Conservation (phyloP, 37 sponge, comb jelly and placozoan species). For the Corticium candelabrum region DNA sequence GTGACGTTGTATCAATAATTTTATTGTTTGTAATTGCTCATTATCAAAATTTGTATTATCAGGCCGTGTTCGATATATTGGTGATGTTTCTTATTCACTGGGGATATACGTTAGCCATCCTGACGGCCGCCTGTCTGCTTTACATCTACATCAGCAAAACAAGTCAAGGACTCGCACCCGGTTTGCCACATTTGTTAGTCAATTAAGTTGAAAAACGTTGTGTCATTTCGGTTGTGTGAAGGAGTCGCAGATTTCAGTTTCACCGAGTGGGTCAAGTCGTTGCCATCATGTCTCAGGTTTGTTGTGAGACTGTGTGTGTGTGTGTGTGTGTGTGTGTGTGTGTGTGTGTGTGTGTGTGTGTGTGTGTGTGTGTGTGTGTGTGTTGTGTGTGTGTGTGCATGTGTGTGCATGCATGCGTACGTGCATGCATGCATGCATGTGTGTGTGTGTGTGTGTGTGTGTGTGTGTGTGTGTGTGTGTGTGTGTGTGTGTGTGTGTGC, state of each 20-base stretch:
- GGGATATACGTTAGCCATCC: slow-evolving; percentile 18
- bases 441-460: neutral
- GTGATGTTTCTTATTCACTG: slow-evolving; percentile 37
- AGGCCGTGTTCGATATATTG: neutral
- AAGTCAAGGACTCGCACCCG: slow-evolving; percentile 28
- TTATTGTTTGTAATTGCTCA: too few relatives aligned
- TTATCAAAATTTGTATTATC: too few relatives aligned
- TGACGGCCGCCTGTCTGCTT: slow-evolving; percentile 15
- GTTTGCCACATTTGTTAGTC: too few relatives aligned
- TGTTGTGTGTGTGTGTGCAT: too few relatives aligned
- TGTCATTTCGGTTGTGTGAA: too few relatives aligned
- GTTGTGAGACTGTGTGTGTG: neutral
- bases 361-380: neutral
- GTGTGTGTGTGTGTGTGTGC: slow-evolving; percentile 13
- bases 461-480: slow-evolving; percentile 12
- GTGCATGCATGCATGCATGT: neutral
- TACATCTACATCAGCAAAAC: slow-evolving; percentile 34
- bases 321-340: neutral
- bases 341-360: neutral
- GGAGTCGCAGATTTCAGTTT: slow-evolving; percentile 5
- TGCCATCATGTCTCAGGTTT: too few relatives aligned
- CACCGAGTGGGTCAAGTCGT: neutral
- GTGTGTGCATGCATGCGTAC: neutral
- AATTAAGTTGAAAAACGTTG: too few relatives aligned
- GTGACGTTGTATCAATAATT: too few relatives aligned